A percentile compares a stretch with the other conserved stretches of the same genome.
Evolutionary conservation across 2,113 vertebrate genomes (phyloP).

Genomic region (Nasalis larvatus): DNA sequence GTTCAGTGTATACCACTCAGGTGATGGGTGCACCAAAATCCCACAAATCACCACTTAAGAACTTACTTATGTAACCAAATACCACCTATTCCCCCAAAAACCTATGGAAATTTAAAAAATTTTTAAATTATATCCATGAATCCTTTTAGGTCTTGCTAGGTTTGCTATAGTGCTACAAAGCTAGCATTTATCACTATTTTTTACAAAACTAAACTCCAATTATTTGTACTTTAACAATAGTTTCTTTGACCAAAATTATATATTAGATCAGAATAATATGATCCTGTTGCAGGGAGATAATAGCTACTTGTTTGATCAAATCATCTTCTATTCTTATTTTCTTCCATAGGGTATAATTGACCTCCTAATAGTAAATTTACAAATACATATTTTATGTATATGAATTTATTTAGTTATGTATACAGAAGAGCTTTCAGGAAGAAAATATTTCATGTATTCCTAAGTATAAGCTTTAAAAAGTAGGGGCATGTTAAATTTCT

Average conservation of each 20-base stretch:
- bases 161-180: not conserved
- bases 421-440: conserved; percentile 65
- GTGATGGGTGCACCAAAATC: too few relatives aligned
- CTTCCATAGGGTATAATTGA: conserved; percentile 67
- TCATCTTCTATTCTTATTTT: conserved; percentile 78
- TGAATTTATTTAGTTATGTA: conserved; percentile 52
- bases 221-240: conserved; percentile 66
- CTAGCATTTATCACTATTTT: not conserved
- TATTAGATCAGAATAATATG: conserved; percentile 68
- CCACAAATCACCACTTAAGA: too few relatives aligned
- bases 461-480: conserved; percentile 63
- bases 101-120: too few relatives aligned
- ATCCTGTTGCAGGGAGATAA: conserved; percentile 59
- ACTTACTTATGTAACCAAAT: too few relatives aligned
- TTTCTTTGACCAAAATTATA: conserved; percentile 76
- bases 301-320: conserved; percentile 69
- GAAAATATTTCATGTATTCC: conserved; percentile 66
- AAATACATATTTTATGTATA: conserved; percentile 74
- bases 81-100: too few relatives aligned
- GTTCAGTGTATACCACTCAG: too few relatives aligned
- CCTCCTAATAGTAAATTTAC: conserved; percentile 73
- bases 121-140: not conserved
- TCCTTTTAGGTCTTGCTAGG: conserved; percentile 41
- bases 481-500: conserved; percentile 65
- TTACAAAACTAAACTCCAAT: conserved; percentile 16